phyloP scores from a whole-genome alignment of 2,888 invertebrate species.

The Venusia cambrica region DNA sequence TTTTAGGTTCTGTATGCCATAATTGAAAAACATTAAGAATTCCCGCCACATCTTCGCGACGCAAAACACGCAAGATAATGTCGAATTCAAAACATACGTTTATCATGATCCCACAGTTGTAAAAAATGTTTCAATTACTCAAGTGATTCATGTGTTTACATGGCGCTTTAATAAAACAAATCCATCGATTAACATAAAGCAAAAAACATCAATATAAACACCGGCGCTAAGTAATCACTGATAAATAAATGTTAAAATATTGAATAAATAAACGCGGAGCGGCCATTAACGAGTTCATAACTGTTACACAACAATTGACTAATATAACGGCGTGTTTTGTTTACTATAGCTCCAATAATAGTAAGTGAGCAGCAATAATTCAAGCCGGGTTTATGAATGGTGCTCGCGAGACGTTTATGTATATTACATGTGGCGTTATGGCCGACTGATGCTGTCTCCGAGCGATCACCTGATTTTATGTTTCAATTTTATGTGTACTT shows the following conservation, averaged over 20 bases:
- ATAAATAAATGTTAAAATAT: constrained; percentile 31
- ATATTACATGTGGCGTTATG: constrained; percentile 42
- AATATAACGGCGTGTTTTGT: constrained; percentile 43
- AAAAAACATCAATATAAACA: constrained; percentile 21
- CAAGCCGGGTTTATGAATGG: constrained; percentile 62
- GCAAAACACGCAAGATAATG: no score
- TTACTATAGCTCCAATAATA: constrained; percentile 53
- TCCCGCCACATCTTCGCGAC: no score
- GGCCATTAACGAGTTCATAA: constrained; percentile 25
- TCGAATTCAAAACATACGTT: no score
- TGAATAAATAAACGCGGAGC: constrained; percentile 30
- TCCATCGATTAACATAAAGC: constrained; percentile 24
- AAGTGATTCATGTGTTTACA: constrained; percentile 14
- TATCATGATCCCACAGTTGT: no score
- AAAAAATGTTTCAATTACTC: constrained; percentile 16
- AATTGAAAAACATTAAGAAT: no score
- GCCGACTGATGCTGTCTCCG: constrained; percentile 16
- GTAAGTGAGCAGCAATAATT: constrained; percentile 51
- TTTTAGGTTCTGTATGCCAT: no score
- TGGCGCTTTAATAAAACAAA: constrained; percentile 8
- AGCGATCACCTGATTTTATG: constrained; percentile 26
- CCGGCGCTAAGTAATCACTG: constrained; percentile 22
- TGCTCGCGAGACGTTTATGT: constrained; percentile 48
- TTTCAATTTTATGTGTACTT: constrained; percentile 24
- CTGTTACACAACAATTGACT: constrained; percentile 31